A percentile compares a stretch with the other conserved stretches of the same genome.
Evolutionary conservation across 1,140 invertebrate species (phyloP).

Genomic region (Scaptodrosophila lebanonensis): DNA sequence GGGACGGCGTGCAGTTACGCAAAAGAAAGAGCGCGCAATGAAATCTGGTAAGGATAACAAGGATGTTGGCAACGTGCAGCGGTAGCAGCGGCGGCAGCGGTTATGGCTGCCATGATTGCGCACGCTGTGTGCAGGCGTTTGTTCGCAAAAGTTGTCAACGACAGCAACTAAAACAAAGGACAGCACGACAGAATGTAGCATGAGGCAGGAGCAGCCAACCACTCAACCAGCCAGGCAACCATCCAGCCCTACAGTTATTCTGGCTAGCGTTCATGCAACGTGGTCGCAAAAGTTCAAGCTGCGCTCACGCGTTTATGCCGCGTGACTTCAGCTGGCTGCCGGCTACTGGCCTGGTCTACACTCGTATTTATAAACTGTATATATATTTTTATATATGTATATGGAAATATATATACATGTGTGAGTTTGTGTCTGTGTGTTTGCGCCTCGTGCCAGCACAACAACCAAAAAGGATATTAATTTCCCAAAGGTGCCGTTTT

Average conservation of each 20-base stretch:
- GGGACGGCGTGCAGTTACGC: slow-evolving; percentile 48
- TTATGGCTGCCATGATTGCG: slow-evolving; percentile 43
- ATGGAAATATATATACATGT: neutral
- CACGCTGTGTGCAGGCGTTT: neutral
- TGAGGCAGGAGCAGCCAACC: neutral
- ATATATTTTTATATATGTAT: no score
- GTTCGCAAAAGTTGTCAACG: slow-evolving; percentile 71
- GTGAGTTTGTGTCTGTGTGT: slow-evolving; percentile 9
- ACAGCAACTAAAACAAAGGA: slow-evolving; percentile 59
- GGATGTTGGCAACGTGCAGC: slow-evolving; percentile 45
- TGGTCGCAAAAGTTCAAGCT: slow-evolving; percentile 59
- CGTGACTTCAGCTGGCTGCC: slow-evolving; percentile 40
- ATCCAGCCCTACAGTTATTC: no score
- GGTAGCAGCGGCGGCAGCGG: slow-evolving; percentile 40
- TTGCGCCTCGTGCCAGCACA: slow-evolving; percentile 34
- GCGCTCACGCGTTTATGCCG: slow-evolving; percentile 57
- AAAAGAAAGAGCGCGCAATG: slow-evolving; percentile 38
- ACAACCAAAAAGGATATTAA: slow-evolving; percentile 70
- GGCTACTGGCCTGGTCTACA: slow-evolving; percentile 1
- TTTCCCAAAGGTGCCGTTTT: slow-evolving; percentile 75
- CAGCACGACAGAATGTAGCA: slow-evolving; percentile 3
- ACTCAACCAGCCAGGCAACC: slow-evolving; percentile 3
- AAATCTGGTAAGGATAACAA: slow-evolving; percentile 61
- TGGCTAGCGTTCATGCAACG: slow-evolving; percentile 53
- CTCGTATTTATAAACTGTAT: slow-evolving; percentile 9